Evolutionary conservation across 2,113 vertebrate genomes (phyloP).

Genomic region (Coturnix japonica): DNA sequence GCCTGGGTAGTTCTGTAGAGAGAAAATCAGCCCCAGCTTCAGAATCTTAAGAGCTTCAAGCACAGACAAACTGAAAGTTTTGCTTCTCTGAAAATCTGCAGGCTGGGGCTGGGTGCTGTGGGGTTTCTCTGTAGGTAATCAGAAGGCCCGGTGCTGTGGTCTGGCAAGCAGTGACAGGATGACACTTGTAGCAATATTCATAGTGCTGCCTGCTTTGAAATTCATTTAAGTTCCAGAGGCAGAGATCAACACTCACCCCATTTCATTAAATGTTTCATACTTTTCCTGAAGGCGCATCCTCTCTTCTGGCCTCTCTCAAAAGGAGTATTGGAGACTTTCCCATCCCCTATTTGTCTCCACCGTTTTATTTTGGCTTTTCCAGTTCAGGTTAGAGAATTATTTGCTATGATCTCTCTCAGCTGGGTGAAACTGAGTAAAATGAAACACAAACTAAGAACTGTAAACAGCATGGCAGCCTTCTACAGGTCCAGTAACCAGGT

Average conservation of each 20-base stretch:
- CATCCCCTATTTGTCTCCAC: fast-evolving
- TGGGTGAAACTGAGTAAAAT: background rate
- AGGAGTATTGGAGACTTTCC: background rate
- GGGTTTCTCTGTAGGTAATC: background rate
- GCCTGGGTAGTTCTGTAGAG: background rate
- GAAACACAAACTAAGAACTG: background rate
- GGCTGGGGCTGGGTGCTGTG: fast-evolving
- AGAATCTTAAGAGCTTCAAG: fast-evolving
- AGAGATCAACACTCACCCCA: fast-evolving
- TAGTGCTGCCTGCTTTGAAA: background rate
- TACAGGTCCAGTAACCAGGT: background rate
- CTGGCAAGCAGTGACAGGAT: background rate
- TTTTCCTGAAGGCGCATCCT: background rate
- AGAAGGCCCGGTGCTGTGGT: fast-evolving
- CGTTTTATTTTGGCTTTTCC: background rate
- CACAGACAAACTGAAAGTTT: background rate
- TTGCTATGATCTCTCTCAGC: background rate
- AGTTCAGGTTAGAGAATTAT: background rate
- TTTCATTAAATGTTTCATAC: background rate
- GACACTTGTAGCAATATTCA: background rate
- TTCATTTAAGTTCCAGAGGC: background rate
- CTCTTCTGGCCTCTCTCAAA: background rate
- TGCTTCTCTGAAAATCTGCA: background rate
- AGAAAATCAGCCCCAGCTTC: background rate
- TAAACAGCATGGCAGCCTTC: background rate